Evolutionary conservation across 2,113 vertebrate species (phyloP).

Genomic region (Petroica traversi): DNA sequence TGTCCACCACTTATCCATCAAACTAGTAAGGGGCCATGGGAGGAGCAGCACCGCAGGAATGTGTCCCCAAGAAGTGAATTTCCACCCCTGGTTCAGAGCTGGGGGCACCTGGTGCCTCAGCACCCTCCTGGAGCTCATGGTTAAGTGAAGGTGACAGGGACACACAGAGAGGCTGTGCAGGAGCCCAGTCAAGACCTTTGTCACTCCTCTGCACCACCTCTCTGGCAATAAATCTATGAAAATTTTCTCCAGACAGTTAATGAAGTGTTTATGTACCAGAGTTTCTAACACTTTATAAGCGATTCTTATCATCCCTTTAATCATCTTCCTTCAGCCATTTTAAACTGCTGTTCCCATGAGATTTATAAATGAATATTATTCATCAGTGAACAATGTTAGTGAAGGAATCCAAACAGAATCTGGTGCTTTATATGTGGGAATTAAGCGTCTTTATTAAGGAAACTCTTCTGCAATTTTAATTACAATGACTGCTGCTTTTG

Average conservation of each 20-base stretch:
- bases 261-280: background rate
- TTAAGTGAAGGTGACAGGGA: background rate
- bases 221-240: background rate
- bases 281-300: background rate
- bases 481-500: background rate
- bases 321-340: background rate
- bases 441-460: background rate
- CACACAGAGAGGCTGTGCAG: background rate
- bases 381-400: background rate
- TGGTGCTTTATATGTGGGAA: background rate
- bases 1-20: background rate
- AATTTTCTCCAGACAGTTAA: background rate
- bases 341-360: background rate
- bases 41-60: background rate
- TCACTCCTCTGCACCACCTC: background rate
- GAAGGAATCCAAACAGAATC: background rate
- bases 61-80: background rate
- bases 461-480: background rate
- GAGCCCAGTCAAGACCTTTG: background rate
- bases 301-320: background rate
- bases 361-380: background rate
- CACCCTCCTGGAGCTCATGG: background rate
- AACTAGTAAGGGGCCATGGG: accelerated
- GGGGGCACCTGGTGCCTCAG: background rate
- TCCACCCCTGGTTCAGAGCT: background rate